Conservation (phyloP, 2,888 invertebrate genomes). For the Drosophila formosana region DNA sequence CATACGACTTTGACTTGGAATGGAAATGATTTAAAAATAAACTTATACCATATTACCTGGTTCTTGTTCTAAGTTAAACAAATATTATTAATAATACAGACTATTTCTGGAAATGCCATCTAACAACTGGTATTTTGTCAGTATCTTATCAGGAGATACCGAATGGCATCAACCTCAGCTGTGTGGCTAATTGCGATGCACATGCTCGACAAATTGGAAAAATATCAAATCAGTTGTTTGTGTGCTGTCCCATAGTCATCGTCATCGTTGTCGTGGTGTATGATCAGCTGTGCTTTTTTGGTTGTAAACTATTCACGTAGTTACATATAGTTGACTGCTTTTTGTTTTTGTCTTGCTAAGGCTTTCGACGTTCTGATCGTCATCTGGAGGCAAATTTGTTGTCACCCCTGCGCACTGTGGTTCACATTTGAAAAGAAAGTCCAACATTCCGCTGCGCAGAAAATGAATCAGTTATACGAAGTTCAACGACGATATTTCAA, state of each 20-base stretch:
- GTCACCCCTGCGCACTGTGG: background rate
- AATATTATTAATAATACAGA: conserved; percentile 13
- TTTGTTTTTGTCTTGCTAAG: background rate
- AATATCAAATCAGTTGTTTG: conserved; percentile 22
- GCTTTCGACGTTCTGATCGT: conserved; percentile 10
- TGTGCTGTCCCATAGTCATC: background rate
- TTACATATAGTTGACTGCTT: background rate
- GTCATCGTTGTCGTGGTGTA: background rate
- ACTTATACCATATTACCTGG: too few species aligned
- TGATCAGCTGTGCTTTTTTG: conserved; percentile 7
- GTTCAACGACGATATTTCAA: background rate
- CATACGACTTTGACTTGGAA: too few species aligned
- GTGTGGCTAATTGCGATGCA: conserved; percentile 27
- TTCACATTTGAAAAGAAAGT: background rate
- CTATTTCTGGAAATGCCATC: conserved; percentile 11
- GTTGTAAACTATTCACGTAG: conserved; percentile 14
- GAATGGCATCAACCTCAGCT: conserved; percentile 1
- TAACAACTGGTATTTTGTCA: conserved; percentile 5
- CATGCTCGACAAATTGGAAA: conserved; percentile 29
- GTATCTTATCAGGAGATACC: conserved; percentile 40
- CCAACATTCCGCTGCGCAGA: background rate
- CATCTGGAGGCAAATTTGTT: background rate
- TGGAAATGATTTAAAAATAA: too few species aligned
- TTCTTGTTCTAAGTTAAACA: conserved; percentile 16
- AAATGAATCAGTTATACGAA: background rate